These are phyloP conservation scores for Sturnira hondurensis DNA, from an alignment of 2,113 vertebrate genomes.

Conservation along the genomic window DNA sequence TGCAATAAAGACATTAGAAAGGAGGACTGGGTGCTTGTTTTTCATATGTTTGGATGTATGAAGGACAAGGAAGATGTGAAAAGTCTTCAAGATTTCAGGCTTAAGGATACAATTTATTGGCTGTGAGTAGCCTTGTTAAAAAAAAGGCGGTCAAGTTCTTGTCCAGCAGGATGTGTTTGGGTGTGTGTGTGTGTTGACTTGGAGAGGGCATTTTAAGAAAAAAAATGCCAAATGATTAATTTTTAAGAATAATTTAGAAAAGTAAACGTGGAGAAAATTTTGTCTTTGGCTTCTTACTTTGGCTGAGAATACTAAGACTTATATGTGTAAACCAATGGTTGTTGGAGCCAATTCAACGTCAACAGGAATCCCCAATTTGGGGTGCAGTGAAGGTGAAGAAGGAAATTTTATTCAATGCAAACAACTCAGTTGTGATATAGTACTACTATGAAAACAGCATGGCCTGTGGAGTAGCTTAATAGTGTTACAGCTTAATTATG, in stretches of 20 bases:
- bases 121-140: not conserved
- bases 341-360: not conserved
- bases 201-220: not conserved
- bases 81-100: not conserved
- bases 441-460: not conserved
- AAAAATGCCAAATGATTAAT: not conserved
- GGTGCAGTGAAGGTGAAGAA: not conserved
- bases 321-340: not conserved
- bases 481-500: not conserved
- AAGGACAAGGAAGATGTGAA: not conserved
- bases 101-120: not conserved
- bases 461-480: not conserved
- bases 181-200: not conserved
- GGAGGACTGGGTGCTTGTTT: not conserved
- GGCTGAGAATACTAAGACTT: not conserved
- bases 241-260: not conserved
- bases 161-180: not conserved
- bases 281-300: not conserved
- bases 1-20: not conserved
- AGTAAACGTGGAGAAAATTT: not conserved
- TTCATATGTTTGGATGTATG: not conserved
- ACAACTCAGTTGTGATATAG: not conserved
- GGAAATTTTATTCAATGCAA: not conserved
- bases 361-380: not conserved
- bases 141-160: not conserved